Evolutionary conservation across 2,888 invertebrate genomes (phyloP).

Genomic region (Orgyia antiqua): DNA sequence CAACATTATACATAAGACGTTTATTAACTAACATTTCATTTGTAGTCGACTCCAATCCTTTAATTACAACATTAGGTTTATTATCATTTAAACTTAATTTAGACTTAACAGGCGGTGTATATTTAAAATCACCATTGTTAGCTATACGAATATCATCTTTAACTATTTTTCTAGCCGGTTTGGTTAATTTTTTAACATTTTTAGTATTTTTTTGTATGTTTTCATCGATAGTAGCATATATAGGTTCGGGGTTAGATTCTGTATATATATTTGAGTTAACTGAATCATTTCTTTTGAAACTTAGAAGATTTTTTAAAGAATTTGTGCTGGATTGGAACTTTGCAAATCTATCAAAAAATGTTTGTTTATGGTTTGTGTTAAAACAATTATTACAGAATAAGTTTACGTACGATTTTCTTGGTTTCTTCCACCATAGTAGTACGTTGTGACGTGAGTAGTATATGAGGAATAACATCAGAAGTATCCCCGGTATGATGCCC

Average conservation of each 20-base stretch:
- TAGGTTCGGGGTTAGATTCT: conserved; percentile 12
- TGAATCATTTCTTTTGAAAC: conserved; percentile 19
- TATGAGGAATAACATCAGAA: conserved; percentile 81
- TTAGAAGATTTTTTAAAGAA: conserved; percentile 18
- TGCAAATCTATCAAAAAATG: conserved; percentile 20
- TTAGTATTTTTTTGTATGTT: conserved; percentile 10
- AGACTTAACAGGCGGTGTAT: conserved; percentile 16
- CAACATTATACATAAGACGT: conserved; percentile 29
- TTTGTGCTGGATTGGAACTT: conserved; percentile 23
- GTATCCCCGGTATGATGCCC: conserved; percentile 86
- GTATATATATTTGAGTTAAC: conserved; percentile 9
- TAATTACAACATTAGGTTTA: conserved; percentile 71
- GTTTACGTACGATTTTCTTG: conserved; percentile 72
- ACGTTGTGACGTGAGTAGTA: conserved; percentile 87
- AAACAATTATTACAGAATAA: conserved; percentile 22
- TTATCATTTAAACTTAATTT: conserved; percentile 16
- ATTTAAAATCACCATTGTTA: conserved; percentile 20
- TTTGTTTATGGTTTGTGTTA: conserved; percentile 11
- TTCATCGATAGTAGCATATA: conserved; percentile 17
- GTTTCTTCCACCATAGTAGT: conserved; percentile 70
- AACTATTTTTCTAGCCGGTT: conserved; percentile 44
- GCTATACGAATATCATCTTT: conserved; percentile 59
- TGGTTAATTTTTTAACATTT: conserved; percentile 31
- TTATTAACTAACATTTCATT: conserved; percentile 64
- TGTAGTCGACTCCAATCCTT: conserved; percentile 81